phyloP scores from a whole-genome alignment of 2,797 vertebrate species.

The Manis crassicaudata region DNA sequence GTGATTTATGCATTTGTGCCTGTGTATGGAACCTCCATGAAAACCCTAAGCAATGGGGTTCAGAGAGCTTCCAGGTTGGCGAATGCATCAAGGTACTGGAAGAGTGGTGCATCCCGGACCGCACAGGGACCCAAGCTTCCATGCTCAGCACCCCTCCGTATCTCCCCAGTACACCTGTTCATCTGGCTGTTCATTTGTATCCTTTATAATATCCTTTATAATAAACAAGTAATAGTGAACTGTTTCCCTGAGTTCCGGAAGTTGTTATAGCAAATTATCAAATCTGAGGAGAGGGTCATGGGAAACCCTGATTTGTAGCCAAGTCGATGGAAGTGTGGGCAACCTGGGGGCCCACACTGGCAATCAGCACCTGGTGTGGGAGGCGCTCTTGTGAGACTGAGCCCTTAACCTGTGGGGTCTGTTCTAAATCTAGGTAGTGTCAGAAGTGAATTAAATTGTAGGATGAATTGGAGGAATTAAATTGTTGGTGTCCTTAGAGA shows the following conservation, averaged over 20 bases:
- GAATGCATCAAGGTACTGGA: not conserved
- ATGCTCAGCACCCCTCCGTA: not conserved
- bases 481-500: not conserved
- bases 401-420: not conserved
- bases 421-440: not conserved
- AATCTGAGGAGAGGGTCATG: not conserved
- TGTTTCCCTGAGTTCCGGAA: not conserved
- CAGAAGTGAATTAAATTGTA: not conserved
- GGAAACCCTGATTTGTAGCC: not conserved
- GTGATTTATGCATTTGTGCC: not conserved
- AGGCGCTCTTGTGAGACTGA: not conserved
- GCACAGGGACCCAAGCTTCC: not conserved
- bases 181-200: not conserved
- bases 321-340: not conserved
- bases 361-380: not conserved
- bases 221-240: not conserved
- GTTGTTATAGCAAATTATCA: not conserved
- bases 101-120: fast-evolving
- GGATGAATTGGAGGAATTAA: not conserved
- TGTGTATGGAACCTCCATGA: not conserved
- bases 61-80: not conserved
- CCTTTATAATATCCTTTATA: not conserved
- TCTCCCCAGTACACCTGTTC: not conserved
- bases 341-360: not conserved
- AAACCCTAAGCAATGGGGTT: not conserved